Evolutionary conservation across 1,140 invertebrate genomes (phyloP), one percentile per base, ranked within the genome.

Genomic region (Pseudomyrmex cubaensis): DNA sequence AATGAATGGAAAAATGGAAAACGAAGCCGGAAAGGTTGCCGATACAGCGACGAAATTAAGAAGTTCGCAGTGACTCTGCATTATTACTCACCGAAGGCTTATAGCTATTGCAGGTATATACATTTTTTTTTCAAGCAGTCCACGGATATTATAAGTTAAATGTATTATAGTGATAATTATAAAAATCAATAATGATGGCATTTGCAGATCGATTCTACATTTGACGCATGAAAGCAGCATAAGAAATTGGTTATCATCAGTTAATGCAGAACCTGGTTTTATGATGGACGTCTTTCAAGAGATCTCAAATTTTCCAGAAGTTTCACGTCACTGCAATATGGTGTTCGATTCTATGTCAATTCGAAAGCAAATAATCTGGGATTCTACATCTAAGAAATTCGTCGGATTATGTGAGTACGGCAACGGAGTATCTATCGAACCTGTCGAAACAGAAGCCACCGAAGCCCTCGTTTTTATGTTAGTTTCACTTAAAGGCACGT

Each of bases 401-500:
- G 22, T 61, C 35, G 72, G 72, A 20, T 44, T 35, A 22, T 75
- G 57, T 22, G 57, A 61, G 9, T 75, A 75, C 17, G 57, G 72
- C 15, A 20, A 75, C 13, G n/a, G 44, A 8, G 1, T 61, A 35
- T 25, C 15, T 20, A 20, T 20, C 20, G 20, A 20, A 20, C 20
- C 20, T 20, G 20, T 20, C 20, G 20, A 20, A 20, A 20, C 20
- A 20, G 20, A 20, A 20, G 20, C 20, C 22, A 75, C 20, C 44
- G 57, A 75, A 20, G 72, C 35, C 7, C 48, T 75, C 25, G 72
- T 75, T 75, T 75, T 75, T 1, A 75, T 75, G 72, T 8, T 75
- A 5, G 56, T 75, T 61, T 22, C 15, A 15, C 48, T 75, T 46
- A 75, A 15, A 15, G 56, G 57, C 3, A 59, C 57, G 4, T 75